phyloP scores from a whole-genome alignment of 1,140 invertebrate genomes.

The Nasonia longicornis region DNA sequence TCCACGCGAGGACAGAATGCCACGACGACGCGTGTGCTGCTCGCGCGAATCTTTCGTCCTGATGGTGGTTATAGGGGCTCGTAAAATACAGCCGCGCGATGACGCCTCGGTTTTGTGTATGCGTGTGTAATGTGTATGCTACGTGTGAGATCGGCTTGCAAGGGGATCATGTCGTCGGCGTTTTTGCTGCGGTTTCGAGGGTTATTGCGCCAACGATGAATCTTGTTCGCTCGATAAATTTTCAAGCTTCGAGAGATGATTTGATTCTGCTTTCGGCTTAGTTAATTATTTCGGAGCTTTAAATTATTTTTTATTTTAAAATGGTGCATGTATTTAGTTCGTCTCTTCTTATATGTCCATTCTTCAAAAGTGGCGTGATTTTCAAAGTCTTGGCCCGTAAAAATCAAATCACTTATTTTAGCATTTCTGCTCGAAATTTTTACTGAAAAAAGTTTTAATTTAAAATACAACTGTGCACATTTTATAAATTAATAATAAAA shows the following conservation, averaged over 20 bases:
- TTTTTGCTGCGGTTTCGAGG: not conserved
- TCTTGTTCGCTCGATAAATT: not conserved
- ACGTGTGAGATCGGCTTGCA: not conserved
- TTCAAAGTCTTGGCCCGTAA: no score
- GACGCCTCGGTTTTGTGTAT: not conserved
- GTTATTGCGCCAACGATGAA: not conserved
- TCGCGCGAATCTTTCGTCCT: not conserved
- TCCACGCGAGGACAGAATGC: not conserved
- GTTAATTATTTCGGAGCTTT: no score
- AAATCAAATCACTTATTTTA: no score
- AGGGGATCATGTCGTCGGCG: not conserved
- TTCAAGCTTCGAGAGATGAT: not conserved
- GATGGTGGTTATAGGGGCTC: conserved; percentile 20
- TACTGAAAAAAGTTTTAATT: no score
- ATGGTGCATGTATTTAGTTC: no score
- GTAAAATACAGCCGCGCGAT: conserved; percentile 25
- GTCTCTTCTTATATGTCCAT: no score
- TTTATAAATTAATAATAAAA: no score
- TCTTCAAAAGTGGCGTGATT: no score
- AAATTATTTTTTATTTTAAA: no score
- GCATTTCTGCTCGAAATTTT: no score
- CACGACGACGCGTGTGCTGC: conserved; percentile 34
- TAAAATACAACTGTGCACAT: no score
- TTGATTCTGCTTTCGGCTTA: not conserved
- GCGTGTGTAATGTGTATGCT: not conserved